Evolutionary conservation across 2,888 invertebrate genomes (phyloP), one percentile per base, ranked within the genome.

Genomic region (Teinopalpus imperialis): DNA sequence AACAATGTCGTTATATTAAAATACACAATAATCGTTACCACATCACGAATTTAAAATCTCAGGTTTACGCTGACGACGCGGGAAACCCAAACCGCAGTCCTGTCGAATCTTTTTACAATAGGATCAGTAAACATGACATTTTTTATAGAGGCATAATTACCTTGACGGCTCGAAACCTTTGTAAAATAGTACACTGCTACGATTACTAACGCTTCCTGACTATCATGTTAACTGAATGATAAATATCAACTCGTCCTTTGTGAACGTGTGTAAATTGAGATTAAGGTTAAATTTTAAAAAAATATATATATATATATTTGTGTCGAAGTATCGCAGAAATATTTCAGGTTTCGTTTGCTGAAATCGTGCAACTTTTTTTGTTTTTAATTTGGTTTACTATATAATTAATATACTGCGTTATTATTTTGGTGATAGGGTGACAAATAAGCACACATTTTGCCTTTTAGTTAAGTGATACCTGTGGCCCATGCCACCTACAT

Each of bases 191-290:
- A 45, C 32, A 30, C 39, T 42, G 59, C 54, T 45, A 61, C 55
- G 58, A 62, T 44, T 50, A 53, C 36, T 50, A 49, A 50, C 53
- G 61, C 75, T 83, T 85, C 86, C 83, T 81, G 72, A 52, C 66
- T 71, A 71, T 75, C 67, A 58, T 72, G 81, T 71, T 81, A 80
- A 80, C 57, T 71, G 61, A 61, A 66, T 61, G 70, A 72, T 75
- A 81, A 79, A 79, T 68, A 74, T 57, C 57, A 62, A 57, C 56
- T 64, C 67, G 67, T 68, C 67, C 57, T 64, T 61, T 62, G 56
- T 63, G 57, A 43, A 60, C 51, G 52, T 57, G 61, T 71, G 73
- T 69, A 66, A 76, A 79, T 74, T 70, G 65, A 63, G 65, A 69
- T 62, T 69, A 69, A 81, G 80, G 76, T 73, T 74, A 67, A 49